Base-by-base conservation (phyloP, 2,797 vertebrate genomes). In the Melanotaenia parkinsoni region DNA sequence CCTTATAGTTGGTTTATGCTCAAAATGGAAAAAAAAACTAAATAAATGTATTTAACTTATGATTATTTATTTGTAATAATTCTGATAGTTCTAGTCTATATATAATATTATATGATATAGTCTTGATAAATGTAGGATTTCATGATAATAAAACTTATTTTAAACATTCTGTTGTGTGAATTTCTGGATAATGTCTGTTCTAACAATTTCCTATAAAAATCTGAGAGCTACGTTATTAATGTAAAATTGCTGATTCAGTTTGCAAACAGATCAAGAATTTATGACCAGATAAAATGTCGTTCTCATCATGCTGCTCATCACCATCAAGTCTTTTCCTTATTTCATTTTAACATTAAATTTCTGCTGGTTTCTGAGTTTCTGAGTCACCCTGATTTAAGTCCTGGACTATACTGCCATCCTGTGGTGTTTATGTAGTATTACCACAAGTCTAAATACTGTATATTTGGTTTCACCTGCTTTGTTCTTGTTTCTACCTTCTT, bases 341-440 rank as follows among this genome's bases (percentile, higher is more conserved):
- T 38, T 10, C 26, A 13, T 10, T 30, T 45, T 4, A 22, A 54
- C 38, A 1, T 12, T 7, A 47, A 20, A 33, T 26, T 7, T 30
- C 38, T 5, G 28, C 11, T 40, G 1, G 3, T 18, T 35, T n/a
- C 32, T 38, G 53, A 13, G 30, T 38, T 65, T 26, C 1, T 22
- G 1, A 9, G 2, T 10, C 22, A 9, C 37, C 65, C 57, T 45
- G 58, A 12, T 60, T 62, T 16, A 2, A 35, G 18, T 13, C 0
- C 20, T 67, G 10, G 64, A 56, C 32, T 57, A 1, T 24, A 24
- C 65, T 38, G 72, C 53, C 72, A 63, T 24, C 72, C 3, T 56
- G 64, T 24, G 72, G 72, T 20, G 0, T 47, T 33, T 58, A 5
- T 13, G 16, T 6, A 4, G 7, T 20, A 14, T 45, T 18, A 24